Base-by-base conservation (phyloP, 92 coral and sea anemone genomes). In the Zoanthus sansibaricus region DNA sequence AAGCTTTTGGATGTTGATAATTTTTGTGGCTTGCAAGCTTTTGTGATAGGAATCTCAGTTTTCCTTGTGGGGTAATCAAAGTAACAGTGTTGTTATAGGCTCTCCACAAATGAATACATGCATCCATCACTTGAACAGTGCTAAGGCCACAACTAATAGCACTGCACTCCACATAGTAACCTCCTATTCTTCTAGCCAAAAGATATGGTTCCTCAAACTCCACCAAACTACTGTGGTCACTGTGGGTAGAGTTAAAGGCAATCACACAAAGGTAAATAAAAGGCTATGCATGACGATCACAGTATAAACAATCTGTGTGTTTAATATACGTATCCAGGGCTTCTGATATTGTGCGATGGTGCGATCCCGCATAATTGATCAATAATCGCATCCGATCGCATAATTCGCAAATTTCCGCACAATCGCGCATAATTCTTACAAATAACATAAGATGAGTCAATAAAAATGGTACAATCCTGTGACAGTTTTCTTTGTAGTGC, bases 161-260 rank as follows among this genome's bases (percentile, higher is more conserved):
- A 62, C 85, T 80, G 21, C 85, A 64, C 17, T 80, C 85, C 75
- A 80, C 85, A 80, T 80, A 80, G 31, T 80, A 80, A 33, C 75
- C 71, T 5, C 58, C 58, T 1, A 66, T 51, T 68, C 85, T 45
- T 66, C 75, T 80, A 1, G 85, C 85, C 4, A 80, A 59, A 42
- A 66, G 45, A 80, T 80, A 80, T 11, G 85, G 74, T 49, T 47
- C 85, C 75, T 80, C 85, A 46, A 64, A 80, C 15, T 71, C 75
- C 4, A 66, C 75, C 31, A 80, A 71, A 1, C 21, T 37, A 64
- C 18, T 20, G 5, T 25, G 85, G 44, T 45, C 55, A 62, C 84
- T 79, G 58, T n/a, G 18, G 3, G 49, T 9, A 75, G 49, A 20
- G 12, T 49, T 49, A 49, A 7, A 3, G 9, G 7, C 5, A 49